Conservation (phyloP, 2,113 vertebrate genomes). For the Cynoglossus semilaevis region DNA sequence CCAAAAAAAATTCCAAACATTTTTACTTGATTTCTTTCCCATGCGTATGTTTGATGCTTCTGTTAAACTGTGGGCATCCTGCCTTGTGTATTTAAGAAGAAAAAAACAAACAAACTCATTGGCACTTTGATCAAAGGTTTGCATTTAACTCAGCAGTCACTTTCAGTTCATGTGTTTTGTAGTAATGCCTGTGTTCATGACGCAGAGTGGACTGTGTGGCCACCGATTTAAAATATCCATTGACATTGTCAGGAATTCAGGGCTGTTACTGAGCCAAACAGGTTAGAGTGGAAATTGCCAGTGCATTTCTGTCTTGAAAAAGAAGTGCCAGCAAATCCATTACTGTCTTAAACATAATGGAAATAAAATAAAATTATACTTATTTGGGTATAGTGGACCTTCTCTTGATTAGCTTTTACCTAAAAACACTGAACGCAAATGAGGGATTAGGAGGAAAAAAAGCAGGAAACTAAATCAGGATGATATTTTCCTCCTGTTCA, state of each 20-base stretch:
- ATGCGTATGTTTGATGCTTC: no score
- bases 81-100: not conserved
- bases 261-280: not conserved
- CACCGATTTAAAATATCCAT: constrained; percentile 15
- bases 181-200: constrained; percentile 8
- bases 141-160: constrained; percentile 11
- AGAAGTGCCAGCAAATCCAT: not conserved
- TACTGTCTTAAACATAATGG: not conserved
- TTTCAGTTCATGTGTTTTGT: constrained; percentile 14
- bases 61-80: no score
- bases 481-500: constrained; percentile 22
- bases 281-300: not conserved
- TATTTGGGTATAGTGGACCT: not conserved
- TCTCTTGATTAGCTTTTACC: constrained; percentile 18
- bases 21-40: no score
- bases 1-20: no score
- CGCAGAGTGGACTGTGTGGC: constrained; percentile 4
- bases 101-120: not conserved
- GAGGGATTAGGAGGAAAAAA: constrained; percentile 17
- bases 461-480: constrained; percentile 20
- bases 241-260: constrained; percentile 15
- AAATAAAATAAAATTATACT: no score
- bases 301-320: not conserved
- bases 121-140: constrained; percentile 15
- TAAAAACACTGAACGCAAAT: not conserved